Evolutionary conservation across 2,888 invertebrate genomes (phyloP), one percentile per base, ranked within the genome.

Genomic region (Cephus spinipes): DNA sequence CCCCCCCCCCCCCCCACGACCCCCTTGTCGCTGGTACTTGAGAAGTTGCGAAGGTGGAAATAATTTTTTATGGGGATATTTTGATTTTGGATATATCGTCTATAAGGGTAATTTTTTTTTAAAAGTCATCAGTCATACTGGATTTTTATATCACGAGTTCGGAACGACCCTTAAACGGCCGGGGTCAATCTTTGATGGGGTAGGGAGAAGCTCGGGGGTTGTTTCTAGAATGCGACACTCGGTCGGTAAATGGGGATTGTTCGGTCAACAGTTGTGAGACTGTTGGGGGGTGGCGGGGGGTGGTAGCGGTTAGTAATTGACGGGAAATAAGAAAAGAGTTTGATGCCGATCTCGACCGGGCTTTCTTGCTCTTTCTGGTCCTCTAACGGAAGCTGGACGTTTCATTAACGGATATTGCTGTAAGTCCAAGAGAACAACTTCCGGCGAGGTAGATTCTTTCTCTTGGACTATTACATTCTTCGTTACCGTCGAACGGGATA

Each of bases 391-490:
- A 78, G 78, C 82, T 80, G 80, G 85, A 84, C 85, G 84, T 88
- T 89, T 86, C 86, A 87, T 86, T 86, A 87, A 83, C 83, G 84
- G 83, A 85, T 86, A 86, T 87, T 85, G 86, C 84, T 76, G 73
- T 76, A 76, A 79, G 75, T 73, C 76, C 71, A 79, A 78, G 69
- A 76, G 83, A 73, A 55, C 79, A 76, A 81, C 80, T 81, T 78
- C 71, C 73, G 79, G 55, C 77, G 35, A 33, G n/a, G 32, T 30
- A 69, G 32, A 73, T 76, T 78, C 75, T 69, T 79, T 77, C 30
- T 80, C 75, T 79, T 78, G 79, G 81, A 81, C 82, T 82, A 82
- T 82, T 83, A 82, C 79, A 73, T 81, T 79, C 71, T 77, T 69
- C 69, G 1, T 55, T 23, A 23, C 9, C 55, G 23, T 55, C 23